Base-by-base conservation (phyloP, 2,797 vertebrate species). In the Tenualosa ilisha region DNA sequence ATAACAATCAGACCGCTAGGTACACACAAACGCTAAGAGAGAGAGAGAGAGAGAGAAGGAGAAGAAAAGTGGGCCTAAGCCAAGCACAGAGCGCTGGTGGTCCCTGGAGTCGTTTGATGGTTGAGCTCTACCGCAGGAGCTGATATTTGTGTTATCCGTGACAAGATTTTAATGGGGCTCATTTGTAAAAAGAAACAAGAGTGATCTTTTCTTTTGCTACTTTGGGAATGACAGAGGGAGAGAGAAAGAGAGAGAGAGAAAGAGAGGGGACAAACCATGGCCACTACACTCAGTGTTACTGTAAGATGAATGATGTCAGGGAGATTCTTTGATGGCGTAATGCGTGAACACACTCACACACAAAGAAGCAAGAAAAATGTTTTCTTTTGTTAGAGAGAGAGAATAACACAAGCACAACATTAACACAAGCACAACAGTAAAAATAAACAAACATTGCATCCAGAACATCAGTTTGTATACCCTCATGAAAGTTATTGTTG, bases 1-100 rank as follows among this genome's bases (percentile, higher is more conserved):
- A 92, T 94, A 95, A 95, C 93, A 93, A 94, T 92, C 90, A 83
- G 91, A 91, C 92, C 91, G 91, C 93, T 93, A 93, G 63, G 90
- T 88, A 90, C 88, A 91, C 88, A 90, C 88, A 91, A 86, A 89
- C 81, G 63, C 83, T 85, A 87, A 56, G 88, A 84, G 87, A 87
- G 46, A 79, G 40, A 22, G 72, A 79, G 37, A 46, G 72, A 22
- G 37, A 79, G 72, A 12, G 24, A 40, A 7, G 37, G 31, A 40
- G 31, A 15, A 17, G 40, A 20, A 46, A 20, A 46, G 72, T 17
- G 0, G 72, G 72, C 37, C 68, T 5, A 75, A 75, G 68, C 72
- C 72, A 79, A 79, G 72, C 84, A 83, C 61, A 85, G 90, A 90
- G 90, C 87, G 85, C 85, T 91, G 91, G 91, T 91, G 91, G 91